A percentile compares a stretch with the other conserved stretches of the same genome.
Evolutionary conservation across 1,140 invertebrate species (phyloP).

Genomic region (Choristoneura fumiferana): DNA sequence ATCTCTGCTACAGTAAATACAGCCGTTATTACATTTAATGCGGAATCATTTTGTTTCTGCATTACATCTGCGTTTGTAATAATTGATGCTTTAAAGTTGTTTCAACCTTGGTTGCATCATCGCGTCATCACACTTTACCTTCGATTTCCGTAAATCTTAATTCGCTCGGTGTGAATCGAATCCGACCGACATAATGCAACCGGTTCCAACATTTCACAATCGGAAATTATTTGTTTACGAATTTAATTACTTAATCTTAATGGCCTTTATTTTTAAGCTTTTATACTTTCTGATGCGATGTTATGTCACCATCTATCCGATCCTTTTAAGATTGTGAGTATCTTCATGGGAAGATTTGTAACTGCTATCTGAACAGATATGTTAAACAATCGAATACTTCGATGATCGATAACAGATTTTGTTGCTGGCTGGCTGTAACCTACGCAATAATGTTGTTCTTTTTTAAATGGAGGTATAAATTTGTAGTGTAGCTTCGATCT

Average conservation of each 20-base stretch:
- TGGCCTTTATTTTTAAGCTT: constrained; percentile 15
- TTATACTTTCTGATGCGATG: constrained; percentile 23
- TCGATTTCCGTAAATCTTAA: constrained; percentile 7
- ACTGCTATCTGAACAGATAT: neutral
- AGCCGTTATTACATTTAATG: neutral
- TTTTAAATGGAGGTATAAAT: neutral
- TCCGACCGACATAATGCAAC: constrained; percentile 10
- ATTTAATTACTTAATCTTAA: constrained; percentile 31
- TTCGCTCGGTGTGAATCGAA: constrained; percentile 12
- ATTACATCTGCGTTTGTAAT: neutral
- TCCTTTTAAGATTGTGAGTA: constrained; percentile 32
- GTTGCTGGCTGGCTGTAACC: neutral
- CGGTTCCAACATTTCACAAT: constrained; percentile 23
- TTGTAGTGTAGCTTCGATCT: constrained; percentile 24
- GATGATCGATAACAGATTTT: constrained; percentile 8
- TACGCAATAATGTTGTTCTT: neutral
- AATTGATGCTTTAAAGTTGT: constrained; percentile 6
- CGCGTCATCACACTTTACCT: constrained; percentile 4
- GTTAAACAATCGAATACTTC: neutral
- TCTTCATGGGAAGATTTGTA: constrained; percentile 9
- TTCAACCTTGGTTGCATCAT: constrained; percentile 6
- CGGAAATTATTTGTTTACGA: constrained; percentile 21
- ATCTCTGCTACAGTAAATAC: constrained; percentile 15
- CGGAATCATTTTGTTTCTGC: neutral
- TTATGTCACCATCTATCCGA: constrained; percentile 25